phyloP scores from a whole-genome alignment of 2,888 invertebrate genomes.

The Xestia sexstrigata region DNA sequence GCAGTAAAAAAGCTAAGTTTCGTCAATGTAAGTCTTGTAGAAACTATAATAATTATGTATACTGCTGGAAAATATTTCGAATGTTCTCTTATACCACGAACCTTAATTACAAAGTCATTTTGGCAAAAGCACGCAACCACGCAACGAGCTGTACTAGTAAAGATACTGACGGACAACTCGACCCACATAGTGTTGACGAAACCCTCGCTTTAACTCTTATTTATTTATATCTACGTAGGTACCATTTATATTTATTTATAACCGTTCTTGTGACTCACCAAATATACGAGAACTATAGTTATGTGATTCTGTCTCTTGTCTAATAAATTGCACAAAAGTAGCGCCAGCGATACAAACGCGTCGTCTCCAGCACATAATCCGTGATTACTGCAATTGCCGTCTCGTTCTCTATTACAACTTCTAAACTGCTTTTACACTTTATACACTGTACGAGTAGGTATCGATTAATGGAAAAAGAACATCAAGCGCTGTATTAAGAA shows the following conservation, averaged over 20 bases:
- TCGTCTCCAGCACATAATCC: constrained; percentile 24
- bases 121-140: constrained; percentile 15
- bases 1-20: background rate
- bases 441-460: background rate
- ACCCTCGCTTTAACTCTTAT: constrained; percentile 68
- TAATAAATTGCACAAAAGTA: constrained; percentile 27
- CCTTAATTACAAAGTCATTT: constrained; percentile 10
- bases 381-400: background rate
- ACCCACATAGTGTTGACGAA: constrained; percentile 83
- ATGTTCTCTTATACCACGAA: background rate
- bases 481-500: background rate
- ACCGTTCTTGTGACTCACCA: constrained; percentile 69
- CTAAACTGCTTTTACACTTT: background rate
- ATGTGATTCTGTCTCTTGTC: constrained; percentile 55
- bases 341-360: background rate
- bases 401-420: background rate
- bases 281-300: constrained; percentile 45
- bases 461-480: background rate
- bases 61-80: background rate
- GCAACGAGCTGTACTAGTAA: constrained; percentile 57
- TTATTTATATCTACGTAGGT: constrained; percentile 73
- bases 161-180: constrained; percentile 73
- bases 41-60: background rate
- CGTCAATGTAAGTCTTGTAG: background rate
- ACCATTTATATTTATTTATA: constrained; percentile 66